phyloP scores from a whole-genome alignment of 2,797 vertebrate genomes.

The Argyrosomus regius region DNA sequence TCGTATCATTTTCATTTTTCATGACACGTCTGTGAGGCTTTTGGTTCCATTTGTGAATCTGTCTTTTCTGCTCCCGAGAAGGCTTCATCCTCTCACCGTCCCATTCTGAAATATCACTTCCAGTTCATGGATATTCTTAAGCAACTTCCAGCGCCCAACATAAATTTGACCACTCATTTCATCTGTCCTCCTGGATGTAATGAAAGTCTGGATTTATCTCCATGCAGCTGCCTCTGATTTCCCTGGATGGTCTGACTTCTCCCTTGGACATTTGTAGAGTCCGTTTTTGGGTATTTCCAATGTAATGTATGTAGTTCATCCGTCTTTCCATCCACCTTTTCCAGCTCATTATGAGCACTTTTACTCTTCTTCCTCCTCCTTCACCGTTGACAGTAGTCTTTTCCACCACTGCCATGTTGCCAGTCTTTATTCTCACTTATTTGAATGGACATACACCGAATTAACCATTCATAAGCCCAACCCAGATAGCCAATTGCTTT shows the following conservation, averaged over 20 bases:
- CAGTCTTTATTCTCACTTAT: background rate
- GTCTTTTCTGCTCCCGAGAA: slow-evolving; percentile 8
- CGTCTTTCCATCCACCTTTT: slow-evolving; percentile 7
- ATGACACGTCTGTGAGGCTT: slow-evolving; percentile 5
- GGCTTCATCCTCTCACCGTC: slow-evolving; percentile 12
- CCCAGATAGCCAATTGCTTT: background rate
- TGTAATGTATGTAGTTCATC: too few species aligned
- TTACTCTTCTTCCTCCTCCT: background rate
- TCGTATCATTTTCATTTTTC: slow-evolving; percentile 28
- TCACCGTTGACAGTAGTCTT: background rate
- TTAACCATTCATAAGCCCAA: background rate
- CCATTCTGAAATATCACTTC: slow-evolving; percentile 10
- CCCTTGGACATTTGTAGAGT: slow-evolving; percentile 16
- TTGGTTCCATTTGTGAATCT: slow-evolving; percentile 29
- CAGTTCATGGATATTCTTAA: slow-evolving; percentile 17
- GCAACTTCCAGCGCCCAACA: slow-evolving; percentile 7
- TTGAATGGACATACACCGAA: background rate
- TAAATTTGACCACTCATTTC: slow-evolving; percentile 19
- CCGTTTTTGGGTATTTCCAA: slow-evolving; percentile 8
- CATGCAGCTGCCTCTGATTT: slow-evolving; percentile 14
- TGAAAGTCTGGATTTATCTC: slow-evolving; percentile 43
- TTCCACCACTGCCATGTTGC: background rate
- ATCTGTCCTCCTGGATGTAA: slow-evolving; percentile 16
- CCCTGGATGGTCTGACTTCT: slow-evolving; percentile 21
- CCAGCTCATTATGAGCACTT: background rate